A percentile compares a stretch with the other conserved stretches of the same genome.
These are phyloP conservation scores for Brachyhypopomus gauderio DNA, from an alignment of 2,113 vertebrate species.

Conservation along the genomic window DNA sequence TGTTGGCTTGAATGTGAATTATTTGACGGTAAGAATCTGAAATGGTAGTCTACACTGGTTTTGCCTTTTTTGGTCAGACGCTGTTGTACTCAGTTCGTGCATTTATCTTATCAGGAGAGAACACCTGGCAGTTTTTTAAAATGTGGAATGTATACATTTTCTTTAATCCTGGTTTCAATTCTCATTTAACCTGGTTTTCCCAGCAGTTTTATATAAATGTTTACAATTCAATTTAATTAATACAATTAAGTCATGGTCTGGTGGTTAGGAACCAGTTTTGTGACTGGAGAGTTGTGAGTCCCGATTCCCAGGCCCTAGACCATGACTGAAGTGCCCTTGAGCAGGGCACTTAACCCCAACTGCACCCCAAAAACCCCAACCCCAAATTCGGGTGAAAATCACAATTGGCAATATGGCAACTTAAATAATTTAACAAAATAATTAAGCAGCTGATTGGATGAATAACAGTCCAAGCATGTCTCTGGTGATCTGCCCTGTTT, in stretches of 20 bases:
- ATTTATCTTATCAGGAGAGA: background rate
- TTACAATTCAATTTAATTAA: no score
- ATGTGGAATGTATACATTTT: constrained; percentile 6
- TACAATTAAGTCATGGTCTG: no score
- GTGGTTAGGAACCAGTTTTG: no score
- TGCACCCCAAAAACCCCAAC: no score
- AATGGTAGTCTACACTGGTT: background rate
- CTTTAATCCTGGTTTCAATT: background rate
- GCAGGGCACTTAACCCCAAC: no score
- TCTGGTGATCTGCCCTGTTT: constrained; percentile 14
- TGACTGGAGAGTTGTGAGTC: no score
- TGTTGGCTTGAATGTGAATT: constrained; percentile 59
- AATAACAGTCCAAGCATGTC: background rate
- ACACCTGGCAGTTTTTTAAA: constrained; percentile 5
- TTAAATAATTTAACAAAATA: no score
- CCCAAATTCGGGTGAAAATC: no score
- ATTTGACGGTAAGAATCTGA: constrained; percentile 23
- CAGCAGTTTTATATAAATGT: no score
- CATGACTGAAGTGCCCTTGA: no score
- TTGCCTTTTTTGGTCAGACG: constrained; percentile 43
- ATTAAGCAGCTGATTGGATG: background rate
- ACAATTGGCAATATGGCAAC: no score
- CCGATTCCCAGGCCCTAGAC: no score
- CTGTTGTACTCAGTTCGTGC: background rate
- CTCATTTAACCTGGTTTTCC: background rate